Evolutionary conservation across 2,888 invertebrate genomes (phyloP).

Genomic region (Plagiodera versicolora): DNA sequence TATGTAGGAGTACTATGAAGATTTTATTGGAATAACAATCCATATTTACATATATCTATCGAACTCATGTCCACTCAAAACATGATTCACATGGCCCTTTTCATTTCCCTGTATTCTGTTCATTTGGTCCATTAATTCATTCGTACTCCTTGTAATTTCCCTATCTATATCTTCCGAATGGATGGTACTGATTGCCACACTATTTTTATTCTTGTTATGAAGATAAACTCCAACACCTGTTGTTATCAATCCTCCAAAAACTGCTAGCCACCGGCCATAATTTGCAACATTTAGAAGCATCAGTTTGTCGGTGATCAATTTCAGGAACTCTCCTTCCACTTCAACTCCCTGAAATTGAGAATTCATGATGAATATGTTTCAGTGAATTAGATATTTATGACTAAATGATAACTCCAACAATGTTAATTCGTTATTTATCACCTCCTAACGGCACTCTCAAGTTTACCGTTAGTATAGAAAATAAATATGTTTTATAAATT

Average conservation of each 20-base stretch:
- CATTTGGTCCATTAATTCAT: slow-evolving; percentile 11
- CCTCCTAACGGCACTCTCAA: no score
- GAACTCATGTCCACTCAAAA: slow-evolving; percentile 43
- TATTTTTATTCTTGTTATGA: slow-evolving; percentile 48
- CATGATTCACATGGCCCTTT: slow-evolving; percentile 33
- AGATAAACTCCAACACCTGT: slow-evolving; percentile 49
- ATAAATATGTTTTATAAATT: no score
- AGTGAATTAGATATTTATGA: no score
- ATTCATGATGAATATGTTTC: no score
- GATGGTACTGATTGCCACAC: slow-evolving; percentile 29
- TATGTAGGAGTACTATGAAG: no score
- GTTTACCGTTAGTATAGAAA: no score
- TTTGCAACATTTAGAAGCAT: slow-evolving; percentile 57
- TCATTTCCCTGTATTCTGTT: slow-evolving; percentile 9
- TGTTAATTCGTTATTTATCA: no score
- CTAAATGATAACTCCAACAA: no score
- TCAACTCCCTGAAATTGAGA: slow-evolving; percentile 45
- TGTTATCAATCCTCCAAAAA: slow-evolving; percentile 56
- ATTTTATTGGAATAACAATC: background rate
- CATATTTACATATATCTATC: slow-evolving; percentile 36
- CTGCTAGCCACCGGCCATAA: slow-evolving; percentile 60
- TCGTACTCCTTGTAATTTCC: slow-evolving; percentile 17
- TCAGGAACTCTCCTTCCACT: slow-evolving; percentile 66
- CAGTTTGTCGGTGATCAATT: slow-evolving; percentile 65
- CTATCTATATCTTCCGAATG: slow-evolving; percentile 11